Evolutionary conservation across 2,113 vertebrate genomes (phyloP), one percentile per base, ranked within the genome.

Genomic region (Daphoenositta chrysoptera): DNA sequence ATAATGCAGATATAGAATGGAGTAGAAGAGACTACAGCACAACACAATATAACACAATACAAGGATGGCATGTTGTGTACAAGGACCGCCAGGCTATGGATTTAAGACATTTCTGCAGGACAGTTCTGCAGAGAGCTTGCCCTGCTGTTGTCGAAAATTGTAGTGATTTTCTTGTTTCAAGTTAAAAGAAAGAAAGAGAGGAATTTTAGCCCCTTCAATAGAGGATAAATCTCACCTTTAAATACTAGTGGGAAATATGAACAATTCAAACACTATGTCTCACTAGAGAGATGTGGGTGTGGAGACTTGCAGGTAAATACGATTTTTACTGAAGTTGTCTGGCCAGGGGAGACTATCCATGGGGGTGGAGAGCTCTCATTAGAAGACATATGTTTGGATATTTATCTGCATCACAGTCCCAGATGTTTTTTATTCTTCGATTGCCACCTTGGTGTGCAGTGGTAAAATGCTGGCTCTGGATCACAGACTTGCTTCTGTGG

Each of bases 251-350:
- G 18, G 40, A 90, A 54, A 2, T 27, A 68, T 5, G 33, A 82
- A 24, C 20, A 18, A 37, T 47, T 44, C 47, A 58, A 56, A 3
- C 24, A 13, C 70, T 6, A 2, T 18, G 13, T 28, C 11, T 20
- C 24, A 37, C 26, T 68, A 8, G 31, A 48, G 47, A 61, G 31
- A 16, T 0, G 1, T 13, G n/a, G 27, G 91, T 24, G 27, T n/a
- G 39, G 40, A 86, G 47, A 70, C 31, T 68, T 47, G 15, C 11
- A 90, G 60, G 72, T 56, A 77, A 86, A 73, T 23, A 22, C 2
- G 3, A 1, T 19, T 83, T 72, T 73, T 31, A 60, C 39, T 0
- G 0, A 26, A 42, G 33, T 31, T 5, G 0, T 44, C 35, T 60
- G 73, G 37, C 24, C 15, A 30, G 28, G 3, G 23, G 11, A 72